Conservation (phyloP, 2,797 vertebrate species). For the Danionella dracula region DNA sequence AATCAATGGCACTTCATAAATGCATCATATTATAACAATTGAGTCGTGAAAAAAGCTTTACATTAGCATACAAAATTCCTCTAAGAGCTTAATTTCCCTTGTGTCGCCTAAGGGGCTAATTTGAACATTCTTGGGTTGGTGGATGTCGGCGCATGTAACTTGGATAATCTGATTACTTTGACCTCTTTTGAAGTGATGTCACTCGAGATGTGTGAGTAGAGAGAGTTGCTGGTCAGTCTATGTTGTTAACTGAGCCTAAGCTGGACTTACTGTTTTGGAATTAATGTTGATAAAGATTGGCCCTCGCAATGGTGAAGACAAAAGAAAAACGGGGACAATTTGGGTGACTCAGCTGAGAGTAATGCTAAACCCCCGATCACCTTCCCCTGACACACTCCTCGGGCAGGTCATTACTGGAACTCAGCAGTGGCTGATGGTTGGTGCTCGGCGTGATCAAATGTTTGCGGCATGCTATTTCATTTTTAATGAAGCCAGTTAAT, state of each 20-base stretch:
- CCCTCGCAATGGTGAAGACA: conserved; percentile 11
- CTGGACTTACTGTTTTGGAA: conserved; percentile 41
- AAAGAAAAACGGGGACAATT: conserved; percentile 36
- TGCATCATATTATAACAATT: background rate
- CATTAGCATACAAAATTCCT: conserved; percentile 7
- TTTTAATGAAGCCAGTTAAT: background rate
- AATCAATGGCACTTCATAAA: background rate
- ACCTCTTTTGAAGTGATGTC: conserved; percentile 62
- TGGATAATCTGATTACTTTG: conserved; percentile 66
- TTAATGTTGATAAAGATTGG: conserved; percentile 5
- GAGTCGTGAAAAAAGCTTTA: conserved; percentile 6
- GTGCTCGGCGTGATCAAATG: conserved; percentile 47
- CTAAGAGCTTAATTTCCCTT: conserved; percentile 32
- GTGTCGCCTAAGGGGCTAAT: conserved; percentile 36
- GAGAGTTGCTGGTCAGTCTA: conserved; percentile 47
- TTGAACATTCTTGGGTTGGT: conserved; percentile 23
- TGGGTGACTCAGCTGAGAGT: conserved; percentile 57
- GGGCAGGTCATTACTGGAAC: conserved; percentile 29
- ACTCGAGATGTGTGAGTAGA: conserved; percentile 56
- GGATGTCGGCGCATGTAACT: conserved; percentile 36
- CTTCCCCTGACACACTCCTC: conserved; percentile 39
- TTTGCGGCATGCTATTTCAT: background rate
- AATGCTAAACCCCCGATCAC: conserved; percentile 58
- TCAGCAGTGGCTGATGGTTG: conserved; percentile 19
- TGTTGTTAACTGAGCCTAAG: conserved; percentile 47